These are phyloP conservation scores for Globodera rostochiensis DNA, from an alignment of 1,140 invertebrate species.

Conservation along the genomic window DNA sequence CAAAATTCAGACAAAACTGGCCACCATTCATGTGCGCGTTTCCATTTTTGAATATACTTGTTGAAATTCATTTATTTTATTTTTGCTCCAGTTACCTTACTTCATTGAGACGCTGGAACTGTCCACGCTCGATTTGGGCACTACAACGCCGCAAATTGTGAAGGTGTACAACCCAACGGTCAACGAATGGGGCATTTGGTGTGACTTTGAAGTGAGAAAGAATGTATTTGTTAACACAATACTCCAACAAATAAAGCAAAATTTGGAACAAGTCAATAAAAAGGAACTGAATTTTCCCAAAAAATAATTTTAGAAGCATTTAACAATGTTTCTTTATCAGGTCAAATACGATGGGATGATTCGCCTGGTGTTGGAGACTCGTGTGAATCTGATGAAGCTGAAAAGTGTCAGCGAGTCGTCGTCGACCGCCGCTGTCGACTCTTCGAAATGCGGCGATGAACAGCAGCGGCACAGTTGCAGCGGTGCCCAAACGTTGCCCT, in stretches of 20 bases:
- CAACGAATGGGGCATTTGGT: conserved; percentile 86
- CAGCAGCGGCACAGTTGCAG: conserved; percentile 18
- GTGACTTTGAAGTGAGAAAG: conserved; percentile 80
- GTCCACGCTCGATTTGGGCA: conserved; percentile 78
- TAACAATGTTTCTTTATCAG: conserved; percentile 84
- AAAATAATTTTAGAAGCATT: conserved; percentile 77
- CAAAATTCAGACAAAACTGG: conserved; percentile 82
- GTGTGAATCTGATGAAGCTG: conserved; percentile 88
- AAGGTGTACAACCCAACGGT: conserved; percentile 75
- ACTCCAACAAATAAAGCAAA: too few relatives aligned
- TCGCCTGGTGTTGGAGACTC: conserved; percentile 88
- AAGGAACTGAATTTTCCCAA: too few relatives aligned
- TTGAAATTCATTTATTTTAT: conserved; percentile 26
- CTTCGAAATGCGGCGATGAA: neutral
- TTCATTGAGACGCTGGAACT: conserved; percentile 83
- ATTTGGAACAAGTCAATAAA: too few relatives aligned
- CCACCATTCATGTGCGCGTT: conserved; percentile 75
- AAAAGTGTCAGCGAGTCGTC: conserved; percentile 47
- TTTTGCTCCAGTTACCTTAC: conserved; percentile 74
- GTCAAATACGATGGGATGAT: conserved; percentile 84
- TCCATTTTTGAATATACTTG: conserved; percentile 8
- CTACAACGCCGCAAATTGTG: conserved; percentile 73
- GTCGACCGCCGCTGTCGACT: neutral
- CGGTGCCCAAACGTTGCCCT: neutral
- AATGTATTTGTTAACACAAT: too few relatives aligned